Evolutionary conservation across 2,888 invertebrate species (phyloP).

Genomic region (Notodonta ziczac): DNA sequence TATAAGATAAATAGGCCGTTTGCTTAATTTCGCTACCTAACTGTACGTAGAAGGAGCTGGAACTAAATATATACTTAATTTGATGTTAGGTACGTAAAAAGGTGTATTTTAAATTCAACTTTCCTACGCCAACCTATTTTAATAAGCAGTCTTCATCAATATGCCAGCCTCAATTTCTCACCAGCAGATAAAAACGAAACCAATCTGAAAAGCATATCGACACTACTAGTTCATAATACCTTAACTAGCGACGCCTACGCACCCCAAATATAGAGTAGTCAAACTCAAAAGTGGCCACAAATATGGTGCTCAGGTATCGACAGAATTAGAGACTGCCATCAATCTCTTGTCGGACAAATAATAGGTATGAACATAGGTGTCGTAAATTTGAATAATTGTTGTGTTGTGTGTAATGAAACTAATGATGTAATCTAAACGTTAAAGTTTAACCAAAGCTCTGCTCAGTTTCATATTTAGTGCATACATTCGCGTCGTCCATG

Average conservation of each 20-base stretch:
- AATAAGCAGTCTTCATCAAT: neutral
- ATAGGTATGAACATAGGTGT: slow-evolving; percentile 42
- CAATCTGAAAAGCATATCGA: slow-evolving; percentile 13
- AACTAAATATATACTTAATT: neutral
- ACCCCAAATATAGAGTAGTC: slow-evolving; percentile 35
- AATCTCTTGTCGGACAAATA: slow-evolving; percentile 53
- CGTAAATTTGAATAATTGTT: slow-evolving; percentile 41
- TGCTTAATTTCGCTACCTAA: too few species aligned
- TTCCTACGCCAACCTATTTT: neutral
- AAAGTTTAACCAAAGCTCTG: slow-evolving; percentile 7
- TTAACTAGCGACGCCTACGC: slow-evolving; percentile 32
- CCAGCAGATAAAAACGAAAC: neutral
- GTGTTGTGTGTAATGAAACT: too few species aligned
- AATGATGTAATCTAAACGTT: slow-evolving; percentile 36
- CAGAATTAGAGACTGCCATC: slow-evolving; percentile 42
- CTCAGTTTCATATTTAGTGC: slow-evolving; percentile 13
- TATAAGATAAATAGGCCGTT: too few species aligned
- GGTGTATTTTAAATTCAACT: neutral
- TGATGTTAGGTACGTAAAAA: neutral
- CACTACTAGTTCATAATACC: slow-evolving; percentile 21
- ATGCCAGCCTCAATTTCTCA: neutral
- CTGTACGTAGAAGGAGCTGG: neutral
- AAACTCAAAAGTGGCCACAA: slow-evolving; percentile 26
- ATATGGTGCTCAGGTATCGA: slow-evolving; percentile 38
- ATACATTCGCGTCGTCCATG: slow-evolving; percentile 7